These are phyloP conservation scores for Ennomos erosarius DNA, from an alignment of 2,888 invertebrate species.

Conservation along the genomic window DNA sequence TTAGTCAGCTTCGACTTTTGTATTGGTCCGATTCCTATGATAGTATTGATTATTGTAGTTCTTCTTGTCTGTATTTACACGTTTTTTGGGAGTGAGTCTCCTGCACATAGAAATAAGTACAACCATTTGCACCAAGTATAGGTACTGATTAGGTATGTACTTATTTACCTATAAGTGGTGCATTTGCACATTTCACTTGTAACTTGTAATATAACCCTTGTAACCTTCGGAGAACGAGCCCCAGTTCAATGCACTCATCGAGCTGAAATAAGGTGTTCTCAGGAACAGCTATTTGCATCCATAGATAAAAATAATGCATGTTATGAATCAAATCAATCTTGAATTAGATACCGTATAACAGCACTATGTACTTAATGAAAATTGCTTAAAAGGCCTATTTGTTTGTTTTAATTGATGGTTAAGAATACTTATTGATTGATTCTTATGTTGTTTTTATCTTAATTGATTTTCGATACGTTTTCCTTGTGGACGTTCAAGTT, in stretches of 20 bases:
- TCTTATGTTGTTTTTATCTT: slow-evolving; percentile 13
- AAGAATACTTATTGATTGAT: slow-evolving; percentile 18
- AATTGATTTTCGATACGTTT: slow-evolving; percentile 8
- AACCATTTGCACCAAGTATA: too few relatives aligned
- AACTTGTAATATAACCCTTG: neutral
- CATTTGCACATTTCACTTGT: too few relatives aligned
- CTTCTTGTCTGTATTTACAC: too few relatives aligned
- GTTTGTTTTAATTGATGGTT: slow-evolving; percentile 20
- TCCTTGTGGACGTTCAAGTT: slow-evolving; percentile 9
- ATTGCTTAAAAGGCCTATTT: slow-evolving; percentile 15
- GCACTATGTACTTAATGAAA: slow-evolving; percentile 8
- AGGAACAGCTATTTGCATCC: slow-evolving; percentile 43
- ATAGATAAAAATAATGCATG: slow-evolving; percentile 43
- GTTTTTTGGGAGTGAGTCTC: too few relatives aligned
- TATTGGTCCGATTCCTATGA: too few relatives aligned
- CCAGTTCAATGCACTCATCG: slow-evolving; percentile 58
- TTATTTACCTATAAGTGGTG: too few relatives aligned
- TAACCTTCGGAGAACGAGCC: slow-evolving; percentile 36
- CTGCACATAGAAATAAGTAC: too few relatives aligned
- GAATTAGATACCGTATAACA: slow-evolving; percentile 22
- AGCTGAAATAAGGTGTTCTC: slow-evolving; percentile 36
- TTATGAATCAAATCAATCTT: slow-evolving; percentile 35
- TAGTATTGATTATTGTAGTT: too few relatives aligned
- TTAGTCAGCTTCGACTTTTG: too few relatives aligned
- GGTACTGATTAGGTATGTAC: too few relatives aligned